Evolutionary conservation across 2,888 invertebrate genomes (phyloP), one percentile per base, ranked within the genome.

Genomic region (Leuctra nigra): DNA sequence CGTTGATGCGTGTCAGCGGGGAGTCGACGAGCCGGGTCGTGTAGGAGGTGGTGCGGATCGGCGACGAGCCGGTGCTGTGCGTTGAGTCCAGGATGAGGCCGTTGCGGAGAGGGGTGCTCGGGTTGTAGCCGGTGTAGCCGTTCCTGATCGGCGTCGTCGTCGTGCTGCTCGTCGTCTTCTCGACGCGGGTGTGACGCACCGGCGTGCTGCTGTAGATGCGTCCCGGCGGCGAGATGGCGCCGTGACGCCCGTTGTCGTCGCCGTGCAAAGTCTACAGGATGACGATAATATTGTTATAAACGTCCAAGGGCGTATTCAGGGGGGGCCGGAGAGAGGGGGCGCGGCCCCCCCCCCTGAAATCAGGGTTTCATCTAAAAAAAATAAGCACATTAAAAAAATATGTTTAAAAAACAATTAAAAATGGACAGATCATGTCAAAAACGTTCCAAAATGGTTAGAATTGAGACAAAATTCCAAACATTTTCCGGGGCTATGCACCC

Each of bases 191-290:
- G 33, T 18, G 44, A 11, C 36, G 33, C 22, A 33, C 47, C 9
- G 54, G 44, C 11, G 56, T 60, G 57, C 57, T 61, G 39, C 54
- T 61, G 57, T 56, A 58, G 38, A 59, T 33, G 9, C 50, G 57
- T 7, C 41, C 22, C 1, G 52, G 52, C 9, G 57, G 54, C 7
- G 55, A 36, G 11, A 22, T 1, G 36, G 52, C 16, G 53, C 35
- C 22, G 29, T 33, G 56, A 6, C 48, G 39, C 18, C 14, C 74
- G 57, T 78, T 78, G 47, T 82, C 83, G 57, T 81, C 79, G 47
- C 83, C 83, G 66, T 86, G 84, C 14, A 86, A 70, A 11, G 83
- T 84, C 66, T 82, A 33, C 11, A 29, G 20, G 16, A 48, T 4
- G 16, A 16, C 4, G 33, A 11, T n/a, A 25, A 23, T 11, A 4